Evolutionary conservation across 2,888 invertebrate species (phyloP), one percentile per base, ranked within the genome.

Genomic region (Yponomeuta cagnagella): DNA sequence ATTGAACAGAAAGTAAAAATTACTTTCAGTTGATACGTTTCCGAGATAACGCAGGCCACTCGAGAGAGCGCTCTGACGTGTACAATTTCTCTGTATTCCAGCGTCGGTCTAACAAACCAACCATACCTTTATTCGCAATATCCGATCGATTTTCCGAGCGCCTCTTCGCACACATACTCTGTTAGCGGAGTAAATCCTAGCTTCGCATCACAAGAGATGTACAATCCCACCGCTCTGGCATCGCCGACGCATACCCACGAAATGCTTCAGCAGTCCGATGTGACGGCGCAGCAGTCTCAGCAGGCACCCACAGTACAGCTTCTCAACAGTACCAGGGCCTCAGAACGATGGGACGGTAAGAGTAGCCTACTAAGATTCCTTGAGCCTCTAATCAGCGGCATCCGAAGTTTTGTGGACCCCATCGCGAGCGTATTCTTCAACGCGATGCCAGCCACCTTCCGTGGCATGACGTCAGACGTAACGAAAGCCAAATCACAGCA

Each of bases 321-420:
- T 69, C 80, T 86, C 72, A 92, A 92, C 79, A 80, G 85, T 65
- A 92, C 92, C 71, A 81, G 88, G 78, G 92, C 92, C 73, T 82
- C 90, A 77, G 90, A 92, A 77, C 82, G 92, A 86, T 92, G 92
- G 92, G 92, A 92, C 77, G 92, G 92, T 92, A 92, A 92, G 92
- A 92, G 90, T 74, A 86, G 82, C 81, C 82, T 92, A 76, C 87
- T 85, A 79, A 89, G 85, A 85, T 82, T 88, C 79, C 80, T 92
- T 79, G 90, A 92, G 83, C 91, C 92, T 71, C 77, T 91, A 75
- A 77, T 91, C 75, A 83, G 85, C 73, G 82, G 84, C 70, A 80
- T 92, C 76, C 88, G 80, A 75, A 84, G 80, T 70, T 78, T 90
- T 73, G 78, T 91, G 71, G 86, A 86, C 74, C 92, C 92, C 48